Conservation (phyloP, 2,113 vertebrate genomes). For the Apodemus sylvaticus region DNA sequence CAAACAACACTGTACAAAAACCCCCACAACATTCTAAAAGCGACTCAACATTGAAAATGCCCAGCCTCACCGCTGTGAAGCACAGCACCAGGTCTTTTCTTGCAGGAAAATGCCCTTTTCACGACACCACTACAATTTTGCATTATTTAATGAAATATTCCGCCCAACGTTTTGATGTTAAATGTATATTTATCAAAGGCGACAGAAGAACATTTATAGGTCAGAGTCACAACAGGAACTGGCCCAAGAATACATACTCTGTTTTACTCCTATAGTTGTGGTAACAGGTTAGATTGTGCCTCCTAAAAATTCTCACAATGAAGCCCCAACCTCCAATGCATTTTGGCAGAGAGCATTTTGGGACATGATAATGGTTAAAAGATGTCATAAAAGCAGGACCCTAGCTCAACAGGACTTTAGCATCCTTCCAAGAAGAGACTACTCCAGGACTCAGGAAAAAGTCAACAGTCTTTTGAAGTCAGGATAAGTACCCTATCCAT, state of each 20-base stretch:
- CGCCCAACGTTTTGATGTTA: not conserved
- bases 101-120: not conserved
- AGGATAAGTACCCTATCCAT: not conserved
- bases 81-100: not conserved
- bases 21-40: constrained; percentile 25
- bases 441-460: too few relatives aligned
- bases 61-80: not conserved
- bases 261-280: constrained; percentile 6
- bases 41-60: not conserved
- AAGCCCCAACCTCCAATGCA: not conserved
- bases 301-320: not conserved
- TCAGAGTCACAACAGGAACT: not conserved
- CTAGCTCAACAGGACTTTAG: not conserved
- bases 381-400: not conserved
- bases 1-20: constrained; percentile 19
- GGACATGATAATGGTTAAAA: not conserved
- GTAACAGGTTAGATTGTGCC: not conserved
- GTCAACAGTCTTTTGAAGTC: not conserved
- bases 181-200: not conserved
- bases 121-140: not conserved
- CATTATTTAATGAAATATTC: constrained; percentile 39
- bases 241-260: not conserved
- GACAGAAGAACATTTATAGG: constrained; percentile 1
- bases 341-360: not conserved
- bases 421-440: not conserved